Conservation (phyloP, 2,888 invertebrate genomes). For the Lysandra coridon region DNA sequence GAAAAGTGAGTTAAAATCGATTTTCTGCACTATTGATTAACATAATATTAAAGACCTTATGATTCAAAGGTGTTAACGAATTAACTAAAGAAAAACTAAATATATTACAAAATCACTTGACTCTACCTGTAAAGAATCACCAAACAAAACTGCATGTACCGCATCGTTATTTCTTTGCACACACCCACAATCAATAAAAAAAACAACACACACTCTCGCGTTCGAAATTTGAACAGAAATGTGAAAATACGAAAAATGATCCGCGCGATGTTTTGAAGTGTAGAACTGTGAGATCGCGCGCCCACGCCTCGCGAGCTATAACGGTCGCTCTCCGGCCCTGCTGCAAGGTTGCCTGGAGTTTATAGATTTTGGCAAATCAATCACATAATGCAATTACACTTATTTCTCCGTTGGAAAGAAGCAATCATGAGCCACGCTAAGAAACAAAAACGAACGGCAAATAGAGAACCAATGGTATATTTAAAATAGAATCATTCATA, state of each 20-base stretch:
- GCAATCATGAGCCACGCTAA: not conserved
- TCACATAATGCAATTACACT: conserved; percentile 38
- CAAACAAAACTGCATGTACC: conserved; percentile 67
- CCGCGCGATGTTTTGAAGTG: conserved; percentile 69
- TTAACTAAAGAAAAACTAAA: not conserved
- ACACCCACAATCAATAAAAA: conserved; percentile 36
- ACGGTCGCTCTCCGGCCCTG: conserved; percentile 72
- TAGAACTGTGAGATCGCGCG: conserved; percentile 59
- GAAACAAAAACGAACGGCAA: too few relatives aligned
- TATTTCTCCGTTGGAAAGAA: conserved; percentile 31
- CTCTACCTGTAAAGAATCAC: conserved; percentile 67
- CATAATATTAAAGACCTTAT: conserved; percentile 32
- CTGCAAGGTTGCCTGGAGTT: conserved; percentile 71
- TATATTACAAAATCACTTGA: conserved; percentile 43
- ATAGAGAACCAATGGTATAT: too few relatives aligned
- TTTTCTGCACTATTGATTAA: conserved; percentile 38
- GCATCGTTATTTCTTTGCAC: conserved; percentile 53
- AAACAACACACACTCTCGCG: conserved; percentile 39
- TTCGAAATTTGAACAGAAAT: conserved; percentile 49
- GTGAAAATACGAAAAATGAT: conserved; percentile 61
- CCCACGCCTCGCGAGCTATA: conserved; percentile 71
- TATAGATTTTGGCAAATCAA: conserved; percentile 28
- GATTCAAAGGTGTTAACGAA: not conserved
- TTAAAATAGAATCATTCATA: too few relatives aligned
- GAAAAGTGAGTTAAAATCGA: not conserved